Percentiles rank a stretch among this genome's conserved stretches.
Evolutionary conservation across 2,797 vertebrate species (phyloP).

Genomic region (Scolopax bukidnonensis): DNA sequence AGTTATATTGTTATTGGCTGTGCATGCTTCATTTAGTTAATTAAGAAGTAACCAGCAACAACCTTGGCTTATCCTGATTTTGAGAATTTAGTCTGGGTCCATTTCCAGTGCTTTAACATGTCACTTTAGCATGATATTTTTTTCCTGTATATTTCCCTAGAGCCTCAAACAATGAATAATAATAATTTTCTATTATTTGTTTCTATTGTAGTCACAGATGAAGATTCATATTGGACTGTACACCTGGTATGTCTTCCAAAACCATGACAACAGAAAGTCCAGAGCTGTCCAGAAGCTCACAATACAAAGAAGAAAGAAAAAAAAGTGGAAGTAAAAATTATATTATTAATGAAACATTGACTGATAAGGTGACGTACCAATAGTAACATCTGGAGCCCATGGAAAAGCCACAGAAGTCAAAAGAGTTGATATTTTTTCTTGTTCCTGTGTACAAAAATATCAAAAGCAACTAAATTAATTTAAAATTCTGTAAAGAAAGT

Average conservation of each 20-base stretch:
- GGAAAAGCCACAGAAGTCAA: neutral
- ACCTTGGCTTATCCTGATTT: conserved; percentile 5
- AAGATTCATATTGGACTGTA: neutral
- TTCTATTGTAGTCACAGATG: neutral
- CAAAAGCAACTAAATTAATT: neutral
- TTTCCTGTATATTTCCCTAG: neutral
- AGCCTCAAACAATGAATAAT: neutral
- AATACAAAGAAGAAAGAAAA: neutral
- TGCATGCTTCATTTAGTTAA: conserved; percentile 16
- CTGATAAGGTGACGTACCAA: neutral
- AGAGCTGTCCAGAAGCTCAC: neutral
- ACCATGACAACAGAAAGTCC: neutral
- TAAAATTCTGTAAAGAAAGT: neutral
- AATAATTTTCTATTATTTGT: neutral
- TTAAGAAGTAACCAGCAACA: conserved; percentile 43
- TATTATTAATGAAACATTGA: neutral
- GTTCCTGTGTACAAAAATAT: neutral
- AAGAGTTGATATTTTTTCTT: neutral
- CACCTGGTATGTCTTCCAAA: neutral
- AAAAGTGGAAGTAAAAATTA: neutral
- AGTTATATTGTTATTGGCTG: conserved; percentile 6
- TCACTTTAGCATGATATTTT: neutral
- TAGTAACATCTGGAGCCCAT: neutral
- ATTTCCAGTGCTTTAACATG: neutral
- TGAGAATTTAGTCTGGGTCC: conserved; percentile 7